Evolutionary conservation across 1,140 invertebrate genomes (phyloP).

Genomic region (Drosophila pachea): DNA sequence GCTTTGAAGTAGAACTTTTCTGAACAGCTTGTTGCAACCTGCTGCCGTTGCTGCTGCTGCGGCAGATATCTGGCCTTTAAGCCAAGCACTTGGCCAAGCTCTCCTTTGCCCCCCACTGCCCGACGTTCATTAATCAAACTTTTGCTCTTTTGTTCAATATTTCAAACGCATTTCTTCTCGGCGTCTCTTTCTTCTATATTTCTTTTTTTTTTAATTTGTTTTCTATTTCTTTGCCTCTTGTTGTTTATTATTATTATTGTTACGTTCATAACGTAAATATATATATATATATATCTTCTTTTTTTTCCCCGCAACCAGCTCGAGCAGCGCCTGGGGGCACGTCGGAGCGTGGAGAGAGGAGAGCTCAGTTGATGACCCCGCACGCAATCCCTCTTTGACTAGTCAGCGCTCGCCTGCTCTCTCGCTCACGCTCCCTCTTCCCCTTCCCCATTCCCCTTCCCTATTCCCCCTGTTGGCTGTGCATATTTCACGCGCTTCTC

Average conservation of each 20-base stretch:
- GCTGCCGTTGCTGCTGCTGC: conserved; percentile 1
- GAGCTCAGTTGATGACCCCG: conserved; percentile 64
- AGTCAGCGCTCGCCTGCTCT: conserved; percentile 9
- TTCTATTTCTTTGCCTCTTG: conserved; percentile 41
- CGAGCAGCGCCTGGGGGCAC: conserved; percentile 2
- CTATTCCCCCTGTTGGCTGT: conserved; percentile 23
- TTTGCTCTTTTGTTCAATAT: conserved; percentile 68
- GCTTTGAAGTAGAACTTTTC: conserved; percentile 17
- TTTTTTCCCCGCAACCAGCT: conserved; percentile 19
- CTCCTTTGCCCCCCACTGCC: conserved; percentile 36
- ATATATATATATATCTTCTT: too few species aligned
- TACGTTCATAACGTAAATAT: conserved; percentile 43
- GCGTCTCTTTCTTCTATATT: conserved; percentile 27
- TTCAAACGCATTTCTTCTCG: conserved; percentile 3
- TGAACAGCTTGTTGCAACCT: not conserved
- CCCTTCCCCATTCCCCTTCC: conserved; percentile 1
- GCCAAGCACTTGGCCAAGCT: conserved; percentile 2
- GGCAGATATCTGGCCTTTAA: conserved; percentile 5
- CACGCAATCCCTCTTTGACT: conserved; percentile 44
- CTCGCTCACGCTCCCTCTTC: conserved; percentile 18
- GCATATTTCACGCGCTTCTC: conserved; percentile 61
- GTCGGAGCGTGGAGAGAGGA: too few species aligned
- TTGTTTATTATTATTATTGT: conserved; percentile 66
- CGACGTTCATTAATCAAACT: conserved; percentile 68
- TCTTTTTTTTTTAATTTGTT: conserved; percentile 29